Percentiles rank a stretch among this genome's conserved stretches.
Conservation (phyloP, 2,888 invertebrate species). For the Sturmia bella region DNA sequence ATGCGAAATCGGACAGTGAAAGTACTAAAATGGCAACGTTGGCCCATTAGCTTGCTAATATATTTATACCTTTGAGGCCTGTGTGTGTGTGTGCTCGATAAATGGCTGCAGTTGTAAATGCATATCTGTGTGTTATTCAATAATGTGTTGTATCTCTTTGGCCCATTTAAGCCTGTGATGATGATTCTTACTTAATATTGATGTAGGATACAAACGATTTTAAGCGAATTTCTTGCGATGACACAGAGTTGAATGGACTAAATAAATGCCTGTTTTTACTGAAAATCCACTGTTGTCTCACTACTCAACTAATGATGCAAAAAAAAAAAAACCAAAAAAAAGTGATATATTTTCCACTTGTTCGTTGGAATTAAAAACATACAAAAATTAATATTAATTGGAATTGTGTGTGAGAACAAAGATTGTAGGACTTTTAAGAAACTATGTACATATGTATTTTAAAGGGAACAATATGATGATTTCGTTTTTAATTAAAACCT, state of each 20-base stretch:
- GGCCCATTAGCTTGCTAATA: slow-evolving; percentile 39
- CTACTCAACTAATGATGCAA: slow-evolving; percentile 26
- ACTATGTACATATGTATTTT: slow-evolving; percentile 3
- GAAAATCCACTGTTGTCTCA: slow-evolving; percentile 34
- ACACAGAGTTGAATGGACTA: slow-evolving; percentile 61
- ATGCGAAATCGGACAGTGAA: too few relatives aligned
- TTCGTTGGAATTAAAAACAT: slow-evolving; percentile 37
- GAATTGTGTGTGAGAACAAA: slow-evolving; percentile 17
- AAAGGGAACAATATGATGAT: slow-evolving; percentile 5
- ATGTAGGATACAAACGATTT: slow-evolving; percentile 38
- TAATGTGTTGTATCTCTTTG: slow-evolving; percentile 39
- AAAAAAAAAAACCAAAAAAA: slow-evolving; percentile 32
- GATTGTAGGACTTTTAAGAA: neutral
- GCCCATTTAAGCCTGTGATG: slow-evolving; percentile 51
- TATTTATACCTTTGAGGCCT: neutral
- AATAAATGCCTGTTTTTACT: slow-evolving; percentile 17
- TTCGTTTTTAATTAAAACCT: neutral
- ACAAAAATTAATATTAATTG: slow-evolving; percentile 22
- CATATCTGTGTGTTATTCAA: slow-evolving; percentile 13
- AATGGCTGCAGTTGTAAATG: slow-evolving; percentile 4
- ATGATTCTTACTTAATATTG: neutral
- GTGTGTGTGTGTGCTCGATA: neutral
- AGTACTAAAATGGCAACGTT: too few relatives aligned
- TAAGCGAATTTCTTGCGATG: slow-evolving; percentile 46
- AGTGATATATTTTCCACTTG: slow-evolving; percentile 54